Conservation (phyloP, 2,888 invertebrate genomes). For the Erynnis tages region DNA sequence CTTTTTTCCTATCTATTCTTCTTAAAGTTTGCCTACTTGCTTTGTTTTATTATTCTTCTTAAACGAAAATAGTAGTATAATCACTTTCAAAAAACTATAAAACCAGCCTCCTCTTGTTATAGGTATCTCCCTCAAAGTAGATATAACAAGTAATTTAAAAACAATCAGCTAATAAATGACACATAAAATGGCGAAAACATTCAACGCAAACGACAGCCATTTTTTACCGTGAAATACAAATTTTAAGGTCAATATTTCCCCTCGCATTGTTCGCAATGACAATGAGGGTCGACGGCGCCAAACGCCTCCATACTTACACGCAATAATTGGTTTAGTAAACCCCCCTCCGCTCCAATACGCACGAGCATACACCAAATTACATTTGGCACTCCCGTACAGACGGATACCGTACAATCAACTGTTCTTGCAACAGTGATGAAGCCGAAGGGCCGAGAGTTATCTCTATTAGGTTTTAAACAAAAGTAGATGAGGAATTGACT, state of each 20-base stretch:
- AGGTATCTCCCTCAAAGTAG: too few relatives aligned
- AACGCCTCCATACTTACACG: slow-evolving; percentile 5
- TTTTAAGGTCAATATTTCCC: slow-evolving; percentile 17
- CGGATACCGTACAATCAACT: too few relatives aligned
- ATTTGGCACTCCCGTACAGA: slow-evolving; percentile 8
- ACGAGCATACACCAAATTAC: slow-evolving; percentile 10
- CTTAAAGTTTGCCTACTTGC: too few relatives aligned
- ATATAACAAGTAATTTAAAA: too few relatives aligned
- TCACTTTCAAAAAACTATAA: too few relatives aligned
- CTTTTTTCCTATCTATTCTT: too few relatives aligned
- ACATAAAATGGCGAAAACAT: not conserved
- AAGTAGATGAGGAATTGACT: too few relatives aligned
- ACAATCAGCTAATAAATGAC: not conserved
- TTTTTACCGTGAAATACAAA: not conserved
- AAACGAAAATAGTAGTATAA: too few relatives aligned
- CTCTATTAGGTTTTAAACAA: too few relatives aligned
- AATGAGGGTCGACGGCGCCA: slow-evolving; percentile 4
- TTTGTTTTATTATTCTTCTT: too few relatives aligned
- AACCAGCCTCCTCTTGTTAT: too few relatives aligned
- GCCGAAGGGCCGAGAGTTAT: too few relatives aligned
- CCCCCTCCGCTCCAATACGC: slow-evolving; percentile 7
- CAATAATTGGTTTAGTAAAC: slow-evolving; percentile 20
- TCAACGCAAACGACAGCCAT: not conserved
- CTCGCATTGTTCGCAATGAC: slow-evolving; percentile 15
- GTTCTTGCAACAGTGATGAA: not conserved